A percentile compares a stretch with the other conserved stretches of the same genome.
Conservation (phyloP, 2,113 vertebrate genomes). For the Collichthys lucidus region DNA sequence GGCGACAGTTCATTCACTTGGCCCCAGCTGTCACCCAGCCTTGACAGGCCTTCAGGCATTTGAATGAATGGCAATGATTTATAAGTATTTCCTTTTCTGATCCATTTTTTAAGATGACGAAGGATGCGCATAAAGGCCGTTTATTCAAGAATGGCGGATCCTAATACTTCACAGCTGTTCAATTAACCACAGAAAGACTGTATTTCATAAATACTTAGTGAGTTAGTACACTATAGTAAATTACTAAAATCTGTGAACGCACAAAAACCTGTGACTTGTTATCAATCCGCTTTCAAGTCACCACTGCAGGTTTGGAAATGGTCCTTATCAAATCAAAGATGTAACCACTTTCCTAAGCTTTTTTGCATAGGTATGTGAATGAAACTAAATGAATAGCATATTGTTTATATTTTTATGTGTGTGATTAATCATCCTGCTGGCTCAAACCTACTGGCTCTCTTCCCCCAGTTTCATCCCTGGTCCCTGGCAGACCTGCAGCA, state of each 20-base stretch:
- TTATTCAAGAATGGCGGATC: conserved; percentile 57
- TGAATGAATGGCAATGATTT: conserved; percentile 51
- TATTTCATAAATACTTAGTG: conserved; percentile 68
- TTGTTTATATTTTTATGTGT: conserved; percentile 2
- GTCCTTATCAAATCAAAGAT: conserved; percentile 14
- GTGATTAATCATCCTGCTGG: neutral
- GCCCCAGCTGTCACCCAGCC: conserved; percentile 16
- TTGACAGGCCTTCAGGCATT: conserved; percentile 41
- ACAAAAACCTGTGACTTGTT: conserved; percentile 37
- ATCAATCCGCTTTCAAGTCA: conserved; percentile 2
- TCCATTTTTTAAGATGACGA: conserved; percentile 65
- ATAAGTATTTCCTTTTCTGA: conserved; percentile 58
- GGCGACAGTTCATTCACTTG: conserved; percentile 31
- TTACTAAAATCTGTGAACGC: conserved; percentile 60
- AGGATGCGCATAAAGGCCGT: conserved; percentile 68
- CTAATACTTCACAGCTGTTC: conserved; percentile 77
- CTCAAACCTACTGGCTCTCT: neutral
- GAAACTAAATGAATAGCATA: neutral
- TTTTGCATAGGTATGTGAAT: neutral
- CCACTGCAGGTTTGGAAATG: conserved; percentile 22
- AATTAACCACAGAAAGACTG: conserved; percentile 59
- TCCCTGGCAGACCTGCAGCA: conserved; percentile 92
- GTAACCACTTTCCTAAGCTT: conserved; percentile 7
- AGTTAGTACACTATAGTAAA: conserved; percentile 72
- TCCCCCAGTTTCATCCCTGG: conserved; percentile 90